A percentile compares a stretch with the other conserved stretches of the same genome.
These are phyloP conservation scores for Acromyrmex heyeri DNA, from an alignment of 1,140 invertebrate species.

Conservation along the genomic window DNA sequence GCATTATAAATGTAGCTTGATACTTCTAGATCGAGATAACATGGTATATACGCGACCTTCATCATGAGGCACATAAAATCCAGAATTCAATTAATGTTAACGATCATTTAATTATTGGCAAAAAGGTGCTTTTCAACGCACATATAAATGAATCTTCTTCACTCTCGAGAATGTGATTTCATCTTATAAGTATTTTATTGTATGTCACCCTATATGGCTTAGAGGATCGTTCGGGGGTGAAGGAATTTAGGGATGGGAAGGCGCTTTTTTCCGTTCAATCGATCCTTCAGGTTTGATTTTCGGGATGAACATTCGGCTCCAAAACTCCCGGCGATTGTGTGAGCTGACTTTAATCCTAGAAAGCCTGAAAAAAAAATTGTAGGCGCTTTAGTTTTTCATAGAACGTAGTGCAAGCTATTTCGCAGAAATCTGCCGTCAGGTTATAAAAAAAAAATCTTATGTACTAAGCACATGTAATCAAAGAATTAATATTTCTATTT, in stretches of 20 bases:
- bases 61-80: not conserved
- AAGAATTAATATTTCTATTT: not conserved
- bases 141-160: not conserved
- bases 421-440: not conserved
- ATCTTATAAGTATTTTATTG: constrained; percentile 20
- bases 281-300: constrained; percentile 61
- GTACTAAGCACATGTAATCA: no score
- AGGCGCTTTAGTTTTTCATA: constrained; percentile 14
- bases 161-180: not conserved
- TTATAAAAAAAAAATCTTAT: constrained; percentile 13
- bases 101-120: not conserved
- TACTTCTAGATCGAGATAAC: not conserved
- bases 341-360: constrained; percentile 45
- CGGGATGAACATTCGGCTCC: constrained; percentile 22
- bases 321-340: constrained; percentile 14
- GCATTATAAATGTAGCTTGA: not conserved
- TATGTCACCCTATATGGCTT: not conserved
- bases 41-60: not conserved
- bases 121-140: no score
- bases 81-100: not conserved
- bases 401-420: constrained; percentile 1
- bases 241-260: constrained; percentile 23
- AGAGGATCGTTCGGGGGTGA: constrained; percentile 16
- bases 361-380: constrained; percentile 34
- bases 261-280: constrained; percentile 52